These are phyloP conservation scores for Tichodroma muraria DNA, from an alignment of 2,113 vertebrate species.

Conservation along the genomic window DNA sequence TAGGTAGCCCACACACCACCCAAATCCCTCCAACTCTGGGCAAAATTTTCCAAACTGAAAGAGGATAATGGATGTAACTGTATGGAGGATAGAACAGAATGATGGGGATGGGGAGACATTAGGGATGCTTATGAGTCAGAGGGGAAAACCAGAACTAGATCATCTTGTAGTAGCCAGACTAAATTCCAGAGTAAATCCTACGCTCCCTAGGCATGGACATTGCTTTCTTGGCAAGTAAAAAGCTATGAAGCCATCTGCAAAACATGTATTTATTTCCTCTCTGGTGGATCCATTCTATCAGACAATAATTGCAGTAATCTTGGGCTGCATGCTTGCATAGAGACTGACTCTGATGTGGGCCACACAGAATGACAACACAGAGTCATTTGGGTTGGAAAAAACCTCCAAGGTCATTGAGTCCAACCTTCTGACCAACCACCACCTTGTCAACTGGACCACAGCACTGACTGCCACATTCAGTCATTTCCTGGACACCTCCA, in stretches of 20 bases:
- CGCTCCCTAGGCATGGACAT: background rate
- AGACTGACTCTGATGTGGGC: background rate
- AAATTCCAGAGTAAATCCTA: background rate
- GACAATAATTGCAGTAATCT: background rate
- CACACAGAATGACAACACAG: background rate
- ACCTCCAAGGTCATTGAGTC: background rate
- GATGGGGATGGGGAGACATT: background rate
- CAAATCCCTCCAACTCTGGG: background rate
- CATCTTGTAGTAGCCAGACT: background rate
- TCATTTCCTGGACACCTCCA: background rate
- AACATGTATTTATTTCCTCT: background rate
- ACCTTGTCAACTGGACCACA: background rate
- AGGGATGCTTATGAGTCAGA: background rate
- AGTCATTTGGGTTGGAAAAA: background rate
- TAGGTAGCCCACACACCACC: background rate
- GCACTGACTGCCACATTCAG: background rate
- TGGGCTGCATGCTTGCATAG: background rate
- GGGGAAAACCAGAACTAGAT: background rate
- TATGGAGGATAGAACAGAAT: background rate
- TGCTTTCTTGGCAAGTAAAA: background rate
- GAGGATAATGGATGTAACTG: background rate
- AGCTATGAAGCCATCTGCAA: background rate
- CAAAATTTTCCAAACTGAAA: background rate
- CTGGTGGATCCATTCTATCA: background rate
- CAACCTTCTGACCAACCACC: background rate